These are phyloP conservation scores for Heliconius melpomene DNA, from an alignment of 1,140 invertebrate genomes.

Conservation along the genomic window DNA sequence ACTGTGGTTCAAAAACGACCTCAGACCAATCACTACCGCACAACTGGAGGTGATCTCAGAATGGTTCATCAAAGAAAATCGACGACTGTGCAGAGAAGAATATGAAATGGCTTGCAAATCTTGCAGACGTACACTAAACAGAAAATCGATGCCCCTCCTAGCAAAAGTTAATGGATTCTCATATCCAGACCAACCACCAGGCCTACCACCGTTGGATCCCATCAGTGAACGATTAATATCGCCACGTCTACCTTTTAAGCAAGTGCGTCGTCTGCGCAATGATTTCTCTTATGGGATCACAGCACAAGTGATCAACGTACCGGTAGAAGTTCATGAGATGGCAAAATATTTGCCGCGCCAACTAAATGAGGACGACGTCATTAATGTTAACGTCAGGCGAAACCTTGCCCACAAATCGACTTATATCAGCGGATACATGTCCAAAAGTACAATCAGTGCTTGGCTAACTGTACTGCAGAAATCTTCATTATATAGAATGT, in stretches of 20 bases:
- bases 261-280: constrained; percentile 26
- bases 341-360: constrained; percentile 13
- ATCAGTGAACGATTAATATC: constrained; percentile 32
- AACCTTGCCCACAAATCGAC: constrained; percentile 52
- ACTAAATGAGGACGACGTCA: constrained; percentile 45
- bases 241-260: constrained; percentile 34
- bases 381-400: constrained; percentile 51
- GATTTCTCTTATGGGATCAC: constrained; percentile 17
- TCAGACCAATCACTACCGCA: constrained; percentile 36
- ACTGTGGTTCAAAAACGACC: constrained; percentile 55
- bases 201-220: constrained; percentile 43
- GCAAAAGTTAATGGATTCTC: constrained; percentile 58
- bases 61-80: constrained; percentile 54
- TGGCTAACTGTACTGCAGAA: constrained; percentile 37
- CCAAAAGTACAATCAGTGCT: constrained; percentile 34
- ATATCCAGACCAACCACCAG: constrained; percentile 52
- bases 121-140: constrained; percentile 54
- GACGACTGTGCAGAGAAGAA: constrained; percentile 44
- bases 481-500: constrained; percentile 39
- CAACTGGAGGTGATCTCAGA: constrained; percentile 53
- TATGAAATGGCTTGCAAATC: constrained; percentile 53
- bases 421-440: constrained; percentile 34
- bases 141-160: constrained; percentile 46
- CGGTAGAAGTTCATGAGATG: constrained; percentile 5
- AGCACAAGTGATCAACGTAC: constrained; percentile 24